A percentile compares a stretch with the other conserved stretches of the same genome.
phyloP scores from a whole-genome alignment of 2,888 invertebrate species.

The Girardia tigrina region DNA sequence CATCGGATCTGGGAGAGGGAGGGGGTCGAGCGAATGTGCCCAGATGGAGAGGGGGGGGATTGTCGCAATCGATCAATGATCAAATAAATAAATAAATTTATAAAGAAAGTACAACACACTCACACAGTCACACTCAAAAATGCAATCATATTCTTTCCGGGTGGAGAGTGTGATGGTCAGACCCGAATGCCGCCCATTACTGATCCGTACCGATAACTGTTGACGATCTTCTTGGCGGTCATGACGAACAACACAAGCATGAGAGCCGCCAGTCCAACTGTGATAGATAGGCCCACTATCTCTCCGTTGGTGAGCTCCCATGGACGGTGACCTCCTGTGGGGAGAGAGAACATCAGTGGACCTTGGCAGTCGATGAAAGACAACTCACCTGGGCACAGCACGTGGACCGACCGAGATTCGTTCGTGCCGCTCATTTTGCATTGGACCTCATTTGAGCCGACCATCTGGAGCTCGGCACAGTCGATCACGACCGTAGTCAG shows the following conservation, averaged over 20 bases:
- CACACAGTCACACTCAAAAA: too few species aligned
- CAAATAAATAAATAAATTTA: too few species aligned
- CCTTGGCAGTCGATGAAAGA: neutral
- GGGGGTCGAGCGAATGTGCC: too few species aligned
- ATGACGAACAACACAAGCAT: constrained; percentile 4
- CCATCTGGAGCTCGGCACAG: neutral
- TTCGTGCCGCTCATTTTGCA: neutral
- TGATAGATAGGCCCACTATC: neutral
- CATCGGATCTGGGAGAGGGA: too few species aligned
- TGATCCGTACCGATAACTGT: neutral
- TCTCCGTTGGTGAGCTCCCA: neutral
- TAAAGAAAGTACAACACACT: too few species aligned
- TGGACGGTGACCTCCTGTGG: neutral
- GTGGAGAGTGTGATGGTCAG: too few species aligned
- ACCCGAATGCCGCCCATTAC: neutral
- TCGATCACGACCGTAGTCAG: neutral
- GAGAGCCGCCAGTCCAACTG: neutral
- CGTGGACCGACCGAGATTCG: neutral
- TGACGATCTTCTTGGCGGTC: constrained; percentile 14
- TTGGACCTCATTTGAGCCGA: neutral
- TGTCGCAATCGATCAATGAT: too few species aligned
- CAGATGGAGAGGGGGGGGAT: too few species aligned
- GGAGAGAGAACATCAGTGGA: neutral
- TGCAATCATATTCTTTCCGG: too few species aligned
- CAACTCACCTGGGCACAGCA: neutral